Conservation (phyloP, 2,888 invertebrate species). For the Eupelmus urozonus region DNA sequence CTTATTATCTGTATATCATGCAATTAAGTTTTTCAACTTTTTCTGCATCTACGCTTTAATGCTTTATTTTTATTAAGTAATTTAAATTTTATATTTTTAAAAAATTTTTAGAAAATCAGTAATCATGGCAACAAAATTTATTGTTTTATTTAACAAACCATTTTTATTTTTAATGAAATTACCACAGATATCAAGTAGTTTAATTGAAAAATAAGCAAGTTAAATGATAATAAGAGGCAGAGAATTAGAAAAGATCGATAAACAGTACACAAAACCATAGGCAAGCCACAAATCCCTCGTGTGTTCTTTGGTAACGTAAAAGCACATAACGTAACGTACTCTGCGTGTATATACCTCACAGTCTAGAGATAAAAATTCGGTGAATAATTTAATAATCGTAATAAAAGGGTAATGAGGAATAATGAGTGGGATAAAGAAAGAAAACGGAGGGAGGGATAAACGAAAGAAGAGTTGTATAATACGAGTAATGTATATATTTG, state of each 20-base stretch:
- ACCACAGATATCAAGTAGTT: no score
- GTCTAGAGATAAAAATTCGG: neutral
- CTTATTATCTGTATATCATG: slow-evolving; percentile 12
- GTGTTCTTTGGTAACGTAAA: no score
- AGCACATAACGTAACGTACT: no score
- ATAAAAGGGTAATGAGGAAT: slow-evolving; percentile 1
- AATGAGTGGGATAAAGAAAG: slow-evolving; percentile 6
- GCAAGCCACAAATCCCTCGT: slow-evolving; percentile 4
- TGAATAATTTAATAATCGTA: slow-evolving; percentile 7
- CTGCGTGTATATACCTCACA: slow-evolving; percentile 24
- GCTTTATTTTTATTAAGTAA: neutral
- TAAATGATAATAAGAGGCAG: no score
- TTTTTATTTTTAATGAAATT: no score
- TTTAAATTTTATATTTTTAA: neutral
- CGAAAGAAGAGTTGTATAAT: slow-evolving; percentile 43
- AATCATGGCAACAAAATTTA: neutral
- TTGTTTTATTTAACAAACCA: no score
- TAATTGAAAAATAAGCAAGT: no score
- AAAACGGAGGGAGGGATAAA: slow-evolving; percentile 31
- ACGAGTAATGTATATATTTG: slow-evolving; percentile 47
- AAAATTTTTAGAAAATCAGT: neutral
- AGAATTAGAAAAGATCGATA: no score
- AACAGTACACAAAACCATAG: slow-evolving; percentile 11
- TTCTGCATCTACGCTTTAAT: neutral
- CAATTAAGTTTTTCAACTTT: slow-evolving; percentile 18